Evolutionary conservation across 1,140 invertebrate species (phyloP), one percentile per base, ranked within the genome.

Genomic region (Lepidurus apus): DNA sequence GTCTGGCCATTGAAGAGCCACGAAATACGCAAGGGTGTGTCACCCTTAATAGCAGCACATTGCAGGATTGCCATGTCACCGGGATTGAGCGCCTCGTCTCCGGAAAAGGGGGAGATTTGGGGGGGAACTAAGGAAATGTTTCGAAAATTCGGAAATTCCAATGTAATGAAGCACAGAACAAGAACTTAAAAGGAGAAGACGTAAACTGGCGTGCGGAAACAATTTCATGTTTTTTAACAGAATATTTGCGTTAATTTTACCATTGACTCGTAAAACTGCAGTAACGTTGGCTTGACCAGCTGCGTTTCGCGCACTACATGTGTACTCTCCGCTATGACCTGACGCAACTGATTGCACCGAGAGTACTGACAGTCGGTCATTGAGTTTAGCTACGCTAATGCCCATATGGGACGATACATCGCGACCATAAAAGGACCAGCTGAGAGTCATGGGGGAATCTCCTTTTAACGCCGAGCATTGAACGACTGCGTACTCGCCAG

Each of bases 21-120:
- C 34, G 45, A 43, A 4, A 80, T 34, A 53, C 65, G 75, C 11
- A 83, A 78, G 13, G 82, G 86, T 82, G 78, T 84, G 81, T 82
- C 86, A 82, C 65, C 86, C 84, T 82, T 85, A 81, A 78, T 80
- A 45, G 80, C 85, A 83, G 76, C 83, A 82, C 76, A 83, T 21
- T 74, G 82, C 81, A 82, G 77, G 65, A 81, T 80, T 53, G 79
- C 82, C 42, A 82, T 77, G 74, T 83, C 80, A 11, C 82, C 82
- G 10, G 82, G 80, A 42, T 81, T 81, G 42, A 83, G 79, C 24
- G 81, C 77, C 17, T 81, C 80, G 74, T 82, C 79, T 44, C 91
- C 89, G 74, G 87, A 85, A 84, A 93, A 92, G 76, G 90, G 91
- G 85, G 89, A 88, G 81, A 93, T 90, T 86, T 91, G 89, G 42